These are phyloP conservation scores for Phrynocephalus guinanensis DNA, from an alignment of 2,797 vertebrate genomes.

Conservation along the genomic window DNA sequence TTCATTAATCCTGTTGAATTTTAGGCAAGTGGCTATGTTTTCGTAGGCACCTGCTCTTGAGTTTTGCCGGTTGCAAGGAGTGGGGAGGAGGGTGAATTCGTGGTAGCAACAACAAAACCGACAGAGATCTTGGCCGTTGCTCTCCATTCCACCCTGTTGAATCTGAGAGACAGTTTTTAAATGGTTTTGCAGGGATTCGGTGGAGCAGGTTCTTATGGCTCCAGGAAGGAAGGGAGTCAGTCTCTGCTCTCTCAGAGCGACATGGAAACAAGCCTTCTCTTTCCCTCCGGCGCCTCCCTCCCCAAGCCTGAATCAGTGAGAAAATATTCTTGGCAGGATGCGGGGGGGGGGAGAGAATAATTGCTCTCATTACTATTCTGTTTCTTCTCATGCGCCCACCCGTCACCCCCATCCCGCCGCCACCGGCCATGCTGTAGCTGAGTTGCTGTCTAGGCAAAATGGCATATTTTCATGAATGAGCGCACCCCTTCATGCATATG, in stretches of 20 bases:
- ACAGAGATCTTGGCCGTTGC: too few relatives aligned
- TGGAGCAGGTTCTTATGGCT: background rate
- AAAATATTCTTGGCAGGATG: slow-evolving; percentile 39
- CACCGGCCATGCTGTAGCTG: background rate
- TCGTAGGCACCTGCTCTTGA: too few relatives aligned
- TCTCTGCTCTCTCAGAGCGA: too few relatives aligned
- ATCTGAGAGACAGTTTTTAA: background rate
- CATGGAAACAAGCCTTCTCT: background rate
- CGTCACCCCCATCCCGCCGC: background rate
- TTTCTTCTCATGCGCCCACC: background rate
- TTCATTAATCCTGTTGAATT: too few relatives aligned
- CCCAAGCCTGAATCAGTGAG: background rate
- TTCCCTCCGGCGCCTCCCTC: background rate
- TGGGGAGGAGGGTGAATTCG: too few relatives aligned
- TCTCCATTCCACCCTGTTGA: too few relatives aligned
- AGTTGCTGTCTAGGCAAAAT: slow-evolving; percentile 6
- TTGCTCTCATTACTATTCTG: slow-evolving; percentile 15
- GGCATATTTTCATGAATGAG: slow-evolving; percentile 32
- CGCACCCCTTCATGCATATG: slow-evolving; percentile 19
- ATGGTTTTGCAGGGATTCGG: too few relatives aligned
- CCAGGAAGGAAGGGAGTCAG: background rate
- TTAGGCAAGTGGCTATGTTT: too few relatives aligned
- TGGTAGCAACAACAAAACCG: too few relatives aligned
- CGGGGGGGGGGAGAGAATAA: background rate
- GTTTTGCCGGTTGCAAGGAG: too few relatives aligned